Conservation (phyloP, 2,888 invertebrate genomes). For the Mythimna ferrago region DNA sequence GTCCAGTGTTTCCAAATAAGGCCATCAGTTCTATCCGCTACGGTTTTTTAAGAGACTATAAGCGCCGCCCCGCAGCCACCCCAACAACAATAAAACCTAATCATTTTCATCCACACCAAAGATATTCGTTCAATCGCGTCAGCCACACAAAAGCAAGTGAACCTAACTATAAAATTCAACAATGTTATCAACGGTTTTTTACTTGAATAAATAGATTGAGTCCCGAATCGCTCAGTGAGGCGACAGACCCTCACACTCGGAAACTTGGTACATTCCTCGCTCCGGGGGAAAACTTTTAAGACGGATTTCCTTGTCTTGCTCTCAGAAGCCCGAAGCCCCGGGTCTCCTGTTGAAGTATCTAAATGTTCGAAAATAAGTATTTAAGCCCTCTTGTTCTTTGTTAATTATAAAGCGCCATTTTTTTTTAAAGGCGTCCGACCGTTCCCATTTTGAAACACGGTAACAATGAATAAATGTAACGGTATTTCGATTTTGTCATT, state of each 20-base stretch:
- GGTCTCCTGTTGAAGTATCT: slow-evolving; percentile 27
- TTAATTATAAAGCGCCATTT: slow-evolving; percentile 32
- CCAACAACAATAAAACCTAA: not conserved
- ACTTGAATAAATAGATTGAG: slow-evolving; percentile 53
- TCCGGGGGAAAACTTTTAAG: slow-evolving; percentile 46
- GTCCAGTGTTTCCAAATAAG: no score
- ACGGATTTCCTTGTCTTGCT: slow-evolving; percentile 41
- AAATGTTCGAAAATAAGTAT: slow-evolving; percentile 45
- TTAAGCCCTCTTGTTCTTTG: slow-evolving; percentile 43
- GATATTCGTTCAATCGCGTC: slow-evolving; percentile 13
- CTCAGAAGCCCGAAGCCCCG: slow-evolving; percentile 34
- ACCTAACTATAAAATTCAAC: slow-evolving; percentile 47
- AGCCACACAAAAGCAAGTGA: slow-evolving; percentile 36
- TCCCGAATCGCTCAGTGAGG: slow-evolving; percentile 37
- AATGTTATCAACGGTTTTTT: slow-evolving; percentile 50
- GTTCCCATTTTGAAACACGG: not conserved
- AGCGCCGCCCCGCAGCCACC: no score
- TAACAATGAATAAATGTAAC: not conserved
- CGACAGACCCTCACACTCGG: slow-evolving; percentile 36
- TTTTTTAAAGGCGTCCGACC: not conserved
- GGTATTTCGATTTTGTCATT: not conserved
- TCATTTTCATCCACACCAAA: not conserved
- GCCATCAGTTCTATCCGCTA: no score
- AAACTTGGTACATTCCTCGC: slow-evolving; percentile 39
- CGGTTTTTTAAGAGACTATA: no score